Conservation (phyloP, 2,113 vertebrate genomes). For the Grantiella picta region DNA sequence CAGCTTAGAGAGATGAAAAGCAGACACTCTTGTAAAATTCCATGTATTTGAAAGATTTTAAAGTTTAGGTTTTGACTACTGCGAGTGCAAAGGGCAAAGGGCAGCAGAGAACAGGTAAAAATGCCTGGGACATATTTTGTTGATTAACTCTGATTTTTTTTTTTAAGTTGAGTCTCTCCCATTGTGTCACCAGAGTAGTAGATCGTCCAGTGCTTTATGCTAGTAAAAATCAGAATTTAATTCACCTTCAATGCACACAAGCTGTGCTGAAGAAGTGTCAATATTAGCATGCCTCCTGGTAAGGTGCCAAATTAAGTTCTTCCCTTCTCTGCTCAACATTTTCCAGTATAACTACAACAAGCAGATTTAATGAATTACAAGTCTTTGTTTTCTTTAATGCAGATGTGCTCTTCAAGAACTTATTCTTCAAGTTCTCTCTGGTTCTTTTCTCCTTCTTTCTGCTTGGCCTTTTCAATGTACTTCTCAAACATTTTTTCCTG, state of each 20-base stretch:
- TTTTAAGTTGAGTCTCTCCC: not conserved
- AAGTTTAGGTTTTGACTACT: not conserved
- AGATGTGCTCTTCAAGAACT: not conserved
- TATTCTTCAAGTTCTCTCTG: not conserved
- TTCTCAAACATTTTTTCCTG: not conserved
- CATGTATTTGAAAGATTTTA: not conserved
- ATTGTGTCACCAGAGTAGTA: not conserved
- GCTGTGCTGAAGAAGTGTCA: not conserved
- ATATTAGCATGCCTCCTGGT: not conserved
- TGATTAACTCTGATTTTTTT: not conserved
- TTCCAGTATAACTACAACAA: not conserved
- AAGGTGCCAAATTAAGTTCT: not conserved
- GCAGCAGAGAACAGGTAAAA: not conserved
- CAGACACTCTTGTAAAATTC: not conserved
- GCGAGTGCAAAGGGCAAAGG: not conserved
- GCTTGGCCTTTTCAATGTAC: not conserved
- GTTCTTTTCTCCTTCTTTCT: not conserved
- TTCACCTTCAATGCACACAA: not conserved
- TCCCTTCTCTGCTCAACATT: not conserved
- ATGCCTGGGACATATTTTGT: not conserved
- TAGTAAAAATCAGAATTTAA: not conserved
- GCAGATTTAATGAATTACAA: not conserved
- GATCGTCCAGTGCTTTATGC: not conserved
- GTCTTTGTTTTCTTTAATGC: not conserved
- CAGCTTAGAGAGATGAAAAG: not conserved